Evolutionary conservation across 1,140 invertebrate genomes (phyloP).

Genomic region (Atopsyche davidsoni): DNA sequence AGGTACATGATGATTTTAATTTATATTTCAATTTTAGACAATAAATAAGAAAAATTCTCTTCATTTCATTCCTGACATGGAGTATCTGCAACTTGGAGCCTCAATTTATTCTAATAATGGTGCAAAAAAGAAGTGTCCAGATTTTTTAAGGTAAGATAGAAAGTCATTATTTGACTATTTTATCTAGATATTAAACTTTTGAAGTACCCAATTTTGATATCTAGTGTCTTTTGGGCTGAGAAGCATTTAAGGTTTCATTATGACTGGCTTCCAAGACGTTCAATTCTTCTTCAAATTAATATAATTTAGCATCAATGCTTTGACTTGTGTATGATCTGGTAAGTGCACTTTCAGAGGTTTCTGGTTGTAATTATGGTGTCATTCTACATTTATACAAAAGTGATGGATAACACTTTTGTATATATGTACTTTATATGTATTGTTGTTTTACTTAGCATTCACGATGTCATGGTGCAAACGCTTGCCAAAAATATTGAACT

Average conservation of each 20-base stretch:
- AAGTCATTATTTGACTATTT: too few relatives aligned
- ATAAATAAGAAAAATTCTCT: constrained; percentile 35
- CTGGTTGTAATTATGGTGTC: background rate
- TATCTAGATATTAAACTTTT: too few relatives aligned
- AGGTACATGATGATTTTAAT: too few relatives aligned
- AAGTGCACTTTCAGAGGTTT: too few relatives aligned
- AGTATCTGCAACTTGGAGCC: constrained; percentile 39
- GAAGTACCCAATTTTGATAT: too few relatives aligned
- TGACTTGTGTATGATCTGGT: too few relatives aligned
- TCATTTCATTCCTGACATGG: constrained; percentile 40
- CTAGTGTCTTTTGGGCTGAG: too few relatives aligned
- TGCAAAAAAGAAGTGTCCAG: constrained; percentile 37
- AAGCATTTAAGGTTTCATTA: too few relatives aligned
- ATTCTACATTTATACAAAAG: background rate
- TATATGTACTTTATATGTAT: constrained; percentile 30
- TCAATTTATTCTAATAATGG: constrained; percentile 36
- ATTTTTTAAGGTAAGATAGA: constrained; percentile 45
- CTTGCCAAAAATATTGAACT: constrained; percentile 31
- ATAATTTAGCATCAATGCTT: too few relatives aligned
- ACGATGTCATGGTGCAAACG: constrained; percentile 38
- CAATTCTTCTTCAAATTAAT: too few relatives aligned
- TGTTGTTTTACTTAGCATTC: constrained; percentile 20
- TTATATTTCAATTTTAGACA: constrained; percentile 29
- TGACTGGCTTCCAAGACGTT: too few relatives aligned
- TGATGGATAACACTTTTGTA: constrained; percentile 22